Evolutionary conservation across 1,140 invertebrate genomes (phyloP), one percentile per base, ranked within the genome.

Genomic region (Campodea augens): DNA sequence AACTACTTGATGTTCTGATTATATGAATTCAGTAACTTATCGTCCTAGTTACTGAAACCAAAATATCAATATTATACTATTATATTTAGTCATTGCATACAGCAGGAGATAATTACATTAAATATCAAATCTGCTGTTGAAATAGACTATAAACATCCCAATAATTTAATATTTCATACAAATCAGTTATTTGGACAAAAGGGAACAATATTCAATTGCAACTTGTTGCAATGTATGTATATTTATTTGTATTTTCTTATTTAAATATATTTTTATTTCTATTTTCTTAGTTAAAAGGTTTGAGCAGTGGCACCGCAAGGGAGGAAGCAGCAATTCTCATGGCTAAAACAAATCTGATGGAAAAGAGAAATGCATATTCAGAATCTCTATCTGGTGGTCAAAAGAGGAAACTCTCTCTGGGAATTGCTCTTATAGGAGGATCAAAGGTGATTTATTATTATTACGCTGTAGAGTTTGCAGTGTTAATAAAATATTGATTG

Each of bases 361-460:
- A 69, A 19, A 81, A 82, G 58, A 59, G 62, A 23, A 61, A 72
- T 60, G 71, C 74, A 0, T 73, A 75, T 52, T 71, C 83, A 0
- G 74, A 73, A 55, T 77, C 81, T 52, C 61, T 89, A 4, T 88
- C 83, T 37, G 82, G 83, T 5, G 88, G 87, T 1, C 85, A 88
- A 65, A 85, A 87, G 58, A 63, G 88, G 24, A 87, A 87, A 54
- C 61, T 93, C 0, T 84, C 75, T 24, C 81, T 91, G 29, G 85
- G 81, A n/a, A 81, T 90, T 46, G 86, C 87, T 2, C 72, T 90
- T 22, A 79, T 87, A 49, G 83, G 57, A 15, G 61, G 56, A 4
- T 62, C 61, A 15, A 62, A 60, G 50, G 59, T 60, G 48, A 49
- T 25, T 25, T 27, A 25, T 32, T 32, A 10, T 32, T 7, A 32